phyloP scores from a whole-genome alignment of 2,797 vertebrate species.

The Sebastes umbrosus region DNA sequence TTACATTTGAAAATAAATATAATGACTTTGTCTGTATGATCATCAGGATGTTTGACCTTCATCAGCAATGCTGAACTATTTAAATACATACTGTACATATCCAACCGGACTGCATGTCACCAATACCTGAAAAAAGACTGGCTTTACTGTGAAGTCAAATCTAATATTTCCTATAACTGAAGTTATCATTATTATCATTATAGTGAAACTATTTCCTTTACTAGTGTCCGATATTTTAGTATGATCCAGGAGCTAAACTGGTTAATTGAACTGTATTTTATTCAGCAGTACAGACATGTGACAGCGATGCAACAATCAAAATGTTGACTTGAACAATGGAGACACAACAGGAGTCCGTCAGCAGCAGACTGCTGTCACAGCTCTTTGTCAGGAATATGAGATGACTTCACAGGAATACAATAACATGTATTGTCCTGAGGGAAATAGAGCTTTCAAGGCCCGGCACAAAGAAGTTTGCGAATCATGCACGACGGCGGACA shows the following conservation, averaged over 20 bases:
- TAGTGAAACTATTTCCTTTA: neutral
- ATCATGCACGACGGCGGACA: conserved; percentile 4
- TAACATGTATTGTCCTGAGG: conserved; percentile 40
- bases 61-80: neutral
- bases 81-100: neutral
- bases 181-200: neutral
- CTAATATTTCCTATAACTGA: neutral
- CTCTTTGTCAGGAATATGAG: conserved; percentile 35
- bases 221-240: neutral
- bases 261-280: conserved; percentile 9
- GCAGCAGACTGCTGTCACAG: conserved; percentile 33
- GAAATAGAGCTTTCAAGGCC: conserved; percentile 42
- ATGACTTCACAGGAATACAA: conserved; percentile 39
- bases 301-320: conserved; percentile 23
- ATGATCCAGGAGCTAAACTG: neutral
- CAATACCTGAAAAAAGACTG: neutral
- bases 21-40: neutral
- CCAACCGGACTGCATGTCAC: neutral
- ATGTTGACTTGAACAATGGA: conserved; percentile 32
- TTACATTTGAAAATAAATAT: neutral
- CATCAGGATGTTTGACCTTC: neutral
- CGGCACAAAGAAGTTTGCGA: conserved; percentile 17
- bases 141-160: neutral
- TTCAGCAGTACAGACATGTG: neutral
- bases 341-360: conserved; percentile 7